Evolutionary conservation across 2,888 invertebrate species (phyloP).

Genomic region (Melinaea marsaeus): DNA sequence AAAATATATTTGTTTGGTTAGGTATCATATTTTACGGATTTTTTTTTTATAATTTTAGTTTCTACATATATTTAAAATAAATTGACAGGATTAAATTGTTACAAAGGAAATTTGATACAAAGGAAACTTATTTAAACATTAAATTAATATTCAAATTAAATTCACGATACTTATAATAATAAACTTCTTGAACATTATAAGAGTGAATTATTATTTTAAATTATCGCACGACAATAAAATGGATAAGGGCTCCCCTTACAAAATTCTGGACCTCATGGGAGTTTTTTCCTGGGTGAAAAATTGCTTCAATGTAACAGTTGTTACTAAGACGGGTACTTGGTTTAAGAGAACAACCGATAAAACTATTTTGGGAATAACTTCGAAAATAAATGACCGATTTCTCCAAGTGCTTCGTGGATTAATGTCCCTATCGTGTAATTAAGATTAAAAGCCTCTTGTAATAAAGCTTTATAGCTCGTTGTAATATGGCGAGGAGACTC

Average conservation of each 20-base stretch:
- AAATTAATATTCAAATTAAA: too few species aligned
- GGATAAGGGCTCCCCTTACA: background rate
- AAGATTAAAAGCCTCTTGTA: conserved; percentile 13
- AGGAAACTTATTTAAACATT: too few species aligned
- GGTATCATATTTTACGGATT: too few species aligned
- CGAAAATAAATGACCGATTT: conserved; percentile 14
- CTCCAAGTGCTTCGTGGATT: conserved; percentile 17
- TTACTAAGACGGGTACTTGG: conserved; percentile 18
- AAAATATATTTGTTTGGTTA: background rate
- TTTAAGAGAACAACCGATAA: conserved; percentile 24
- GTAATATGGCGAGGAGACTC: conserved; percentile 1
- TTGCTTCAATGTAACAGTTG: conserved; percentile 23
- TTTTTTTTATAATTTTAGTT: too few species aligned
- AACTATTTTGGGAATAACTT: conserved; percentile 16
- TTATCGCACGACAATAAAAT: too few species aligned
- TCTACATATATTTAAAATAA: too few species aligned
- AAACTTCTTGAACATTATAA: too few species aligned
- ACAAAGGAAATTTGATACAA: too few species aligned
- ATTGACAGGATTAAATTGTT: too few species aligned
- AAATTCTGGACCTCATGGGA: conserved; percentile 7
- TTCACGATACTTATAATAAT: too few species aligned
- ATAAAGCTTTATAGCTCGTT: background rate
- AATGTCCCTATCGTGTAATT: conserved; percentile 16
- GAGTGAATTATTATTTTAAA: too few species aligned
- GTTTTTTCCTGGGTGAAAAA: conserved; percentile 21